phyloP scores from a whole-genome alignment of 2,888 invertebrate species.

The Saturnia japonica region DNA sequence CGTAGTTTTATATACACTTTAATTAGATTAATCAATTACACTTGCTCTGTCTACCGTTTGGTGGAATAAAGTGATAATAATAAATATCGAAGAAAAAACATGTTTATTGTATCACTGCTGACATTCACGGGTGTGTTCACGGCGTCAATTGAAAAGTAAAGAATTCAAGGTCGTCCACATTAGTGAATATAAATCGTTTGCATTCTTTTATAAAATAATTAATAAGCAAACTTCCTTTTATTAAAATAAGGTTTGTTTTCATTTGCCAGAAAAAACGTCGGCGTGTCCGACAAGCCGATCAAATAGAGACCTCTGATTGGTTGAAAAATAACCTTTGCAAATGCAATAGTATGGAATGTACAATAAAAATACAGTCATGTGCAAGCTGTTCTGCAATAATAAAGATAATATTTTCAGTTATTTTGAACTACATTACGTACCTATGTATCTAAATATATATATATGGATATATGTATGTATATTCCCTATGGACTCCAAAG shows the following conservation, averaged over 20 bases:
- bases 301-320: slow-evolving; percentile 43
- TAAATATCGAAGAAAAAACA: neutral
- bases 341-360: slow-evolving; percentile 20
- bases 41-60: neutral
- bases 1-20: neutral
- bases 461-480: too few relatives aligned
- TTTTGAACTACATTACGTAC: too few relatives aligned
- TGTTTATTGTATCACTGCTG: slow-evolving; percentile 2
- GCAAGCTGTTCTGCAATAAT: slow-evolving; percentile 22
- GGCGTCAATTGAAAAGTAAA: slow-evolving; percentile 33
- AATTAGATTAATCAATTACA: neutral
- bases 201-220: slow-evolving; percentile 24
- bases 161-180: slow-evolving; percentile 35
- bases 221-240: slow-evolving; percentile 4
- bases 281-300: slow-evolving; percentile 52
- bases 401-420: neutral
- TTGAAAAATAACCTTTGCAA: slow-evolving; percentile 11
- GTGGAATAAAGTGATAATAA: neutral
- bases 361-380: slow-evolving; percentile 35
- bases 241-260: slow-evolving; percentile 27
- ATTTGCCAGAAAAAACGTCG: slow-evolving; percentile 29
- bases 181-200: slow-evolving; percentile 30
- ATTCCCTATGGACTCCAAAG: too few relatives aligned
- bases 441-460: too few relatives aligned
- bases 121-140: slow-evolving; percentile 24